phyloP scores from a whole-genome alignment of 2,888 invertebrate species.

The Morpho deidamia region DNA sequence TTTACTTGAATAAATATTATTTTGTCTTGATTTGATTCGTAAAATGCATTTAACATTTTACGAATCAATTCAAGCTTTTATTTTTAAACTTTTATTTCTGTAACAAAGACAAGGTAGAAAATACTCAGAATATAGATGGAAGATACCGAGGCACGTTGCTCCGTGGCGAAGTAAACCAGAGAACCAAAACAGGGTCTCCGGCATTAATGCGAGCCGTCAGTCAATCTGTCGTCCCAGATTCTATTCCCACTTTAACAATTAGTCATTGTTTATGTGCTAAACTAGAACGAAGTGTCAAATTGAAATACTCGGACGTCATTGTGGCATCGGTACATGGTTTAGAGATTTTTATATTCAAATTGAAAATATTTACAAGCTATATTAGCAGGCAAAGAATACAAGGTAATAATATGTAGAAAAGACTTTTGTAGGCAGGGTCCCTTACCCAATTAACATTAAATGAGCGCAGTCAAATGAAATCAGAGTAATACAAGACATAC shows the following conservation, averaged over 20 bases:
- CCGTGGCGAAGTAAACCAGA: neutral
- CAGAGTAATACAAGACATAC: too few relatives aligned
- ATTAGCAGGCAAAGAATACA: too few relatives aligned
- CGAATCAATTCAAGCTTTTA: too few relatives aligned
- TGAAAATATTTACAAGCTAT: too few relatives aligned
- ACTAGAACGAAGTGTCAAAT: conserved; percentile 1
- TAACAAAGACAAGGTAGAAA: too few relatives aligned
- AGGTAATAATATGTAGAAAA: too few relatives aligned
- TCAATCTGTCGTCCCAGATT: conserved; percentile 14
- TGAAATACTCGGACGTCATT: neutral
- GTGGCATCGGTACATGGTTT: neutral
- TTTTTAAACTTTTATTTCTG: neutral
- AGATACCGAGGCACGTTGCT: neutral
- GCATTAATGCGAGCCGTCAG: conserved; percentile 13
- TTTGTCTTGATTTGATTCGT: too few relatives aligned
- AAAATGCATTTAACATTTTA: neutral
- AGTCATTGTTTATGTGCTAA: conserved; percentile 6
- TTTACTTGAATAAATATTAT: too few relatives aligned
- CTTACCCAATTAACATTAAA: too few relatives aligned
- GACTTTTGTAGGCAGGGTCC: too few relatives aligned
- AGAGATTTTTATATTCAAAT: too few relatives aligned
- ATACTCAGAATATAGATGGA: neutral
- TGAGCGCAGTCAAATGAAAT: too few relatives aligned
- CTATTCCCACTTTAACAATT: conserved; percentile 12
- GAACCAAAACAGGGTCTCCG: conserved; percentile 7